Percentiles rank a stretch among this genome's conserved stretches.
These are phyloP conservation scores for Apodemia hepburni DNA, from an alignment of 2,888 invertebrate species.

Conservation along the genomic window DNA sequence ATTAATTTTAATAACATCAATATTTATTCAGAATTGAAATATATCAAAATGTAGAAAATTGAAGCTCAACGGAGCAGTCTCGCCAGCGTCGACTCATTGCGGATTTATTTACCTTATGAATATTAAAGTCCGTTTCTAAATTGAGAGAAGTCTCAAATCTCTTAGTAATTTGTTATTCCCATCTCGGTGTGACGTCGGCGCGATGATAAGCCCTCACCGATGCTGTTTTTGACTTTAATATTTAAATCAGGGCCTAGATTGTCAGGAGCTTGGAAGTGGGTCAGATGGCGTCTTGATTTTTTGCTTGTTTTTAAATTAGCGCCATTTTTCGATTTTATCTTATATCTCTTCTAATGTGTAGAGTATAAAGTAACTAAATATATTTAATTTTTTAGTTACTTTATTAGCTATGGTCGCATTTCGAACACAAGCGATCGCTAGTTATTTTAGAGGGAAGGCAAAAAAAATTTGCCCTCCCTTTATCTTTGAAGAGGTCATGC, in stretches of 20 bases:
- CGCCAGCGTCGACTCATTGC: constrained; percentile 30
- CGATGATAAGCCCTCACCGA: constrained; percentile 36
- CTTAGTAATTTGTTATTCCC: constrained; percentile 48
- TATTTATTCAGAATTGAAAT: neutral
- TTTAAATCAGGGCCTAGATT: constrained; percentile 15
- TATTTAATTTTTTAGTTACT: too few relatives aligned
- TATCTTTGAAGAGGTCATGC: too few relatives aligned
- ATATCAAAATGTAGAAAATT: constrained; percentile 1
- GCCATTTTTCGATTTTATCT: constrained; percentile 2
- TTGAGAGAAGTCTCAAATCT: constrained; percentile 51
- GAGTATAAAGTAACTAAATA: too few relatives aligned
- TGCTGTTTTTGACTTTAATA: constrained; percentile 15
- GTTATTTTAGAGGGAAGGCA: too few relatives aligned
- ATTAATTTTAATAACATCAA: neutral
- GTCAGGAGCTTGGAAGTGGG: constrained; percentile 12
- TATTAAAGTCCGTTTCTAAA: constrained; percentile 52
- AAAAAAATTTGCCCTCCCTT: too few relatives aligned
- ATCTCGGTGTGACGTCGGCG: constrained; percentile 37
- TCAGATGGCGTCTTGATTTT: constrained; percentile 11
- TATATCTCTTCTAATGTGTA: neutral
- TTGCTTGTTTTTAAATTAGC: constrained; percentile 2
- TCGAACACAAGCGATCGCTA: too few relatives aligned
- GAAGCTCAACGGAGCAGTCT: neutral
- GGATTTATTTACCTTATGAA: constrained; percentile 56
- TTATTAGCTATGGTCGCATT: too few relatives aligned